These are phyloP conservation scores for Acanthosepion esculentum DNA, from an alignment of 2,888 invertebrate genomes.

Conservation along the genomic window DNA sequence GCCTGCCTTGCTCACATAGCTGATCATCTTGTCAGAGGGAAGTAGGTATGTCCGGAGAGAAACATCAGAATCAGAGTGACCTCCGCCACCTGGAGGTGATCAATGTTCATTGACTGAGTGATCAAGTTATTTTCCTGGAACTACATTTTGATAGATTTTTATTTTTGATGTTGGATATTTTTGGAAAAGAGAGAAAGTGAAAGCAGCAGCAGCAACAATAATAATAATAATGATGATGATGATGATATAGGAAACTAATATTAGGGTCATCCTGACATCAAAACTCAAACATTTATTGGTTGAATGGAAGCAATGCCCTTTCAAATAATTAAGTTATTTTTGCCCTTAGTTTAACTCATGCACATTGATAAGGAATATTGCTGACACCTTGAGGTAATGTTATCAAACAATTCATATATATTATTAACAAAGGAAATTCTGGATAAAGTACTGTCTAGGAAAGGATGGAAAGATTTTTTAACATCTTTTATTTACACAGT, in stretches of 20 bases:
- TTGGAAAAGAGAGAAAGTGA: not conserved
- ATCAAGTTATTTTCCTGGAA: constrained; percentile 10
- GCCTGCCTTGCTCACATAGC: not conserved
- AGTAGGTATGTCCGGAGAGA: not conserved
- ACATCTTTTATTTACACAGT: not conserved
- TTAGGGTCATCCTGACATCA: not conserved
- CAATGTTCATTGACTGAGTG: not conserved
- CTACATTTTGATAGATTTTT: not conserved
- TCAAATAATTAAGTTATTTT: not conserved
- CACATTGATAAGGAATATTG: not conserved
- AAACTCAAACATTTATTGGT: not conserved
- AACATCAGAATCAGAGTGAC: not conserved
- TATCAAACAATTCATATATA: not conserved
- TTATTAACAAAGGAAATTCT: not conserved
- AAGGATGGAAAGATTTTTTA: not conserved
- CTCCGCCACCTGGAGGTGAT: not conserved
- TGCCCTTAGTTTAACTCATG: not conserved
- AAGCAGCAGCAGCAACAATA: not conserved
- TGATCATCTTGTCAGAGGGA: constrained; percentile 6
- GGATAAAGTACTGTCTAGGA: not conserved
- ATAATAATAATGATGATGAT: too few relatives aligned
- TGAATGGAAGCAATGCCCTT: not conserved
- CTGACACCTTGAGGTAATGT: not conserved
- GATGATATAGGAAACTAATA: not conserved
- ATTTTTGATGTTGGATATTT: not conserved